Evolutionary conservation across 2,888 invertebrate genomes (phyloP), one percentile per base, ranked within the genome.

Genomic region (Papilio elwesi): DNA sequence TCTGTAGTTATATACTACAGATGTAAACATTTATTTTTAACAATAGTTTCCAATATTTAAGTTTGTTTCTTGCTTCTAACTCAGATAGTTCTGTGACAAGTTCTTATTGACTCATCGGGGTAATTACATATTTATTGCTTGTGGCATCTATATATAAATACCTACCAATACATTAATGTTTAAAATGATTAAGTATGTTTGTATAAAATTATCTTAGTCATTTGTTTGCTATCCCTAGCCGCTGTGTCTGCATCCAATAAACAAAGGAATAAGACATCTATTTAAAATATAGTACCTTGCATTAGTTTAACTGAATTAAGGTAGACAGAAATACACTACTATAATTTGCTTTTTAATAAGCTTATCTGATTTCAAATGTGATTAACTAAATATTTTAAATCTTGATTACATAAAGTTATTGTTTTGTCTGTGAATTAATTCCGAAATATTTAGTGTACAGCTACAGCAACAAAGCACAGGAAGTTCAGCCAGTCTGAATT

Each of bases 161-260:
- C 13, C 38, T 59, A n/a, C n/a, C 59, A 57, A 7, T 62, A 43
- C 7, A 5, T 43, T 43, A n/a, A 62, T 62, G 59, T 57, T 36
- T 57, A 12, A 57, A 26, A 57, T 57, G 6, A 43, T 59, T 43
- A 43, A 59, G 59, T 15, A 59, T 59, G 59, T 59, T 59, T 59
- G 43, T 10, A 59, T 43, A 59, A 43, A 43, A 43, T 26, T n/a
- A 43, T 43, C 43, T 9, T 7, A 38, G 13, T 38, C 8, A 43
- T 59, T 59, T 59, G n/a, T 59, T 59, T 59, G 57, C 38, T 13
- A 43, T 43, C 43, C 2, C 43, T 43, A 5, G 43, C 43, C 6
- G 9, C 43, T 43, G 43, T 43, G 26, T 5, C 13, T 38, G 8
- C 59, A 59, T n/a, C 38, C 15, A 43, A n/a, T 59, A 43, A 59